Base-by-base conservation (phyloP, 2,113 vertebrate genomes). In the Bambusicola thoracicus region DNA sequence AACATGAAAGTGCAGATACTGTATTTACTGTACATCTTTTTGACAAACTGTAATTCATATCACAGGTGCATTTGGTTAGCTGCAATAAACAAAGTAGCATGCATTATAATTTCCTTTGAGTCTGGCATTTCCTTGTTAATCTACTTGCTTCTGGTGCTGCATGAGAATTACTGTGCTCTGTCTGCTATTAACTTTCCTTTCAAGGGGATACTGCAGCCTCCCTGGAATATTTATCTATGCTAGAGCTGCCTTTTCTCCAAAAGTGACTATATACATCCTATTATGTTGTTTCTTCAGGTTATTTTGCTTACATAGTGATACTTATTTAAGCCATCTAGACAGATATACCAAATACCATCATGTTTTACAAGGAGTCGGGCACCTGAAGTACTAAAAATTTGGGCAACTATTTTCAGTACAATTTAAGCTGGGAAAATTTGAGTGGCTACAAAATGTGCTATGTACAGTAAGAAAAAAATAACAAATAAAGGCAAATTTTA, bases 31-130 rank as follows among this genome's bases (percentile, higher is more conserved):
- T 93, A 20, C 88, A 44, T 67, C 51, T 89, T 69, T 93, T 87
- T 87, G 48, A 85, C 62, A 77, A 89, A 62, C 56, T 48, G 5
- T 63, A 66, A 74, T 91, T 94, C 70, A 58, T 81, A 61, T n/a
- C 68, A 56, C 68, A 84, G 70, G 38, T 19, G 2, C 55, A 34
- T 94, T 94, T 87, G 30, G 43, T 86, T 86, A 92, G 58, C 69
- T 95, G 84, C 51, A 83, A 76, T 94, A 96, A 97, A 89, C 76
- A 93, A 92, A 95, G 48, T 67, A 43, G 51, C 56, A 32, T 24
- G 55, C 46, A 49, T 83, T 73, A 56, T 61, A 13, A 65, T 92
- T 88, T 91, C 65, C 87, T 92, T 61, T 25, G 58, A 46, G 66
- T 55, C 75, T 92, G 56, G 30, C 65, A 69, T 93, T 94, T 96